Conservation (phyloP, 2,797 vertebrate species). For the Numenius phaeopus region DNA sequence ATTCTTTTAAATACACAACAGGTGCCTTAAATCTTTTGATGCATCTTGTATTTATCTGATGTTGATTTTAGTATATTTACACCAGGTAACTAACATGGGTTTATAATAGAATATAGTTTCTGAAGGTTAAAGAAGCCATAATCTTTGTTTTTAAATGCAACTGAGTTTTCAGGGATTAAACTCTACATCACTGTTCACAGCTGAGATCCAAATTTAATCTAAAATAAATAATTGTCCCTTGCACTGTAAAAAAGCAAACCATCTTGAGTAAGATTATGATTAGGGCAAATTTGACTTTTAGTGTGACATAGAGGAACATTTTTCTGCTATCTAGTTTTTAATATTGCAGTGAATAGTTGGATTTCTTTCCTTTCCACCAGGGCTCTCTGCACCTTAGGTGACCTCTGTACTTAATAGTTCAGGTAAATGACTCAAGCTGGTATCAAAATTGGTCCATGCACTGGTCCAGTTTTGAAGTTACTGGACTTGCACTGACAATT, state of each 20-base stretch:
- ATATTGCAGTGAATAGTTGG: neutral
- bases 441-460: neutral
- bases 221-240: constrained; percentile 52
- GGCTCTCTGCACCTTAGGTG: neutral
- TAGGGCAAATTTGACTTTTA: constrained; percentile 42
- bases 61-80: constrained; percentile 77
- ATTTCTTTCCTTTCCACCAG: neutral
- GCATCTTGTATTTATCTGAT: constrained; percentile 84
- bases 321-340: constrained; percentile 43
- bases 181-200: constrained; percentile 28
- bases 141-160: constrained; percentile 43
- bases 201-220: constrained; percentile 46
- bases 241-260: constrained; percentile 30
- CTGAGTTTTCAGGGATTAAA: constrained; percentile 57
- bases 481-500: neutral
- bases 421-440: neutral
- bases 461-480: neutral
- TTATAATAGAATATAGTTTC: constrained; percentile 52
- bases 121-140: constrained; percentile 73
- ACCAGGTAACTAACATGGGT: constrained; percentile 57
- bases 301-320: constrained; percentile 44
- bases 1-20: constrained; percentile 91
- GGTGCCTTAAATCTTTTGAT: constrained; percentile 88
- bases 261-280: constrained; percentile 16
- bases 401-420: neutral